These are phyloP conservation scores for Cynopterus brachyotis DNA, from an alignment of 2,113 vertebrate genomes.

Conservation along the genomic window DNA sequence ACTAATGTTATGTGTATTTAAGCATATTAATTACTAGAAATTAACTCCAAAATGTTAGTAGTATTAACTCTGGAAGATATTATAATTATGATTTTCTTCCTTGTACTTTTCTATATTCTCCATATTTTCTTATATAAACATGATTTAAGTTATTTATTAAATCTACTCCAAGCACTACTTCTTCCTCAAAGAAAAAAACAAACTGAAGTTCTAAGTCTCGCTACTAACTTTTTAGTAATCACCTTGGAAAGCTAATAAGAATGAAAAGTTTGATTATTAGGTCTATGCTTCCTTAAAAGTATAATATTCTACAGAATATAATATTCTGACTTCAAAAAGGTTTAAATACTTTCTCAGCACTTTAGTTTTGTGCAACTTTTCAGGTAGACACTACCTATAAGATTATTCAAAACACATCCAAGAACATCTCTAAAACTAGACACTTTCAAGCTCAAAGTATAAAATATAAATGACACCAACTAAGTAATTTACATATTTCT, in stretches of 20 bases:
- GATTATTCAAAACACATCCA: conserved; percentile 29
- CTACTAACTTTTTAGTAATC: not conserved
- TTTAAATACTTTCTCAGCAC: not conserved
- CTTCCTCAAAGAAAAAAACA: not conserved
- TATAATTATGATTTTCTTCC: not conserved
- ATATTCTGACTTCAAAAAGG: not conserved
- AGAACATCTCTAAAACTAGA: not conserved
- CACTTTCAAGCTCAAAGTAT: not conserved
- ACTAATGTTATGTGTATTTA: not conserved
- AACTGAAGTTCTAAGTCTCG: not conserved
- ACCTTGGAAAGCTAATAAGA: not conserved
- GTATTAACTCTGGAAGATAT: not conserved
- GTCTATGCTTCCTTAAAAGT: not conserved
- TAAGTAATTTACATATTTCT: not conserved
- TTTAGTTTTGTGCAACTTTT: conserved; percentile 6
- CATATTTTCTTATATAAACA: not conserved
- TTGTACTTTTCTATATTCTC: not conserved
- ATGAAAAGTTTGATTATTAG: not conserved
- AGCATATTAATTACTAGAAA: not conserved
- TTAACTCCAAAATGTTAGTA: not conserved
- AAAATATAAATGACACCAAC: not conserved
- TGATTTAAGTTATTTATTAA: conserved; percentile 8
- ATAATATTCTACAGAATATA: conserved; percentile 16
- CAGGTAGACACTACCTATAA: not conserved
- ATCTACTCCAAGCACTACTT: not conserved